These are phyloP conservation scores for Cyrtonyx montezumae DNA, from an alignment of 2,113 vertebrate genomes.

Conservation along the genomic window DNA sequence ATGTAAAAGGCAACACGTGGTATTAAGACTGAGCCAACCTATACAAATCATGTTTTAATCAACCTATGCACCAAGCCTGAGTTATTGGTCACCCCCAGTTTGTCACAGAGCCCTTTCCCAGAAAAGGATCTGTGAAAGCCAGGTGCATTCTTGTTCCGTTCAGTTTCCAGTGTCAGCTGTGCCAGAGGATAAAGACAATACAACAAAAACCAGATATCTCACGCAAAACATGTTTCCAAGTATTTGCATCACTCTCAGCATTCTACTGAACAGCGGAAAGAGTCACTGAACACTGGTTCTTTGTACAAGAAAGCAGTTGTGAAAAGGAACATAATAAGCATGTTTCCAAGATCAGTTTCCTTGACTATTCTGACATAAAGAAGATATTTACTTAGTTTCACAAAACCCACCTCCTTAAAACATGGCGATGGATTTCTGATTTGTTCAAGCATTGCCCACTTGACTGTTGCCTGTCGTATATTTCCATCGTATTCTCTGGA, in stretches of 20 bases:
- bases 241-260: neutral
- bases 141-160: neutral
- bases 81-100: neutral
- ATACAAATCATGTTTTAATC: neutral
- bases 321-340: neutral
- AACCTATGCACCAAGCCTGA: neutral
- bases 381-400: neutral
- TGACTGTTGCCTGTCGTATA: constrained; percentile 96
- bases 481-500: constrained; percentile 98
- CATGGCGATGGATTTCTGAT: constrained; percentile 95
- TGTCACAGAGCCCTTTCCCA: neutral
- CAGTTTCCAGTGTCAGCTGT: neutral
- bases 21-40: neutral
- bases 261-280: neutral
- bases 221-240: neutral
- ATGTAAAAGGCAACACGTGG: neutral
- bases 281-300: neutral
- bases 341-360: neutral
- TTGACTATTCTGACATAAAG: neutral
- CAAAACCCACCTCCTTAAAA: constrained; percentile 92
- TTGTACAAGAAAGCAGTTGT: neutral
- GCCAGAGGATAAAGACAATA: neutral
- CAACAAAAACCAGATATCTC: neutral
- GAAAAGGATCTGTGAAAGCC: neutral
- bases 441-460: constrained; percentile 99